A percentile compares a stretch with the other conserved stretches of the same genome.
Evolutionary conservation across 2,888 invertebrate species (phyloP).

Genomic region (Blastobasis lacticolella): DNA sequence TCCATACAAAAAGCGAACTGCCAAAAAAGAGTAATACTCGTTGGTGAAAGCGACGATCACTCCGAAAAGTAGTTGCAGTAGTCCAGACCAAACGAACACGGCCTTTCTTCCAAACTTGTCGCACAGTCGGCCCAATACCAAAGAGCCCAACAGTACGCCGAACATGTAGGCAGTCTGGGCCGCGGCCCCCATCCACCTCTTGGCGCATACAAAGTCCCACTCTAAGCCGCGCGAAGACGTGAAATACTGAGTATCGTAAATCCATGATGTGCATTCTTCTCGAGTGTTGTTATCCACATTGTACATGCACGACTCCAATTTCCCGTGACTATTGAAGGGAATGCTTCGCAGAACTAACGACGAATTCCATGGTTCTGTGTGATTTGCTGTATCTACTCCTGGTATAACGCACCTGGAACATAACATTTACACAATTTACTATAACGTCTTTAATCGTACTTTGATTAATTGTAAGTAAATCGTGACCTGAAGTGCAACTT

Average conservation of each 20-base stretch:
- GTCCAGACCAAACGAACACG: slow-evolving; percentile 84
- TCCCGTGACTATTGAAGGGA: slow-evolving; percentile 72
- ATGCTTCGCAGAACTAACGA: slow-evolving; percentile 69
- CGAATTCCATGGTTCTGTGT: slow-evolving; percentile 71
- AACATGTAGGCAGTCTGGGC: slow-evolving; percentile 88
- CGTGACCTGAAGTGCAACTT: too few relatives aligned
- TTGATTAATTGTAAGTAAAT: too few relatives aligned
- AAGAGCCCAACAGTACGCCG: slow-evolving; percentile 86
- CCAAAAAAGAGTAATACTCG: slow-evolving; percentile 81
- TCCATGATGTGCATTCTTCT: slow-evolving; percentile 71
- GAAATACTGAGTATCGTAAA: slow-evolving; percentile 83
- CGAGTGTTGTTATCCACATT: slow-evolving; percentile 52
- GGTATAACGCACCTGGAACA: slow-evolving; percentile 74
- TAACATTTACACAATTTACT: slow-evolving; percentile 3
- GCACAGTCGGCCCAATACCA: slow-evolving; percentile 84
- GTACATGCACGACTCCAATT: slow-evolving; percentile 78
- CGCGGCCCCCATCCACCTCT: slow-evolving; percentile 87
- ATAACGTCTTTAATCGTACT: too few relatives aligned
- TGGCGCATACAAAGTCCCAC: slow-evolving; percentile 87
- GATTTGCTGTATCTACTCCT: slow-evolving; percentile 69
- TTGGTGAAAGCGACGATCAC: slow-evolving; percentile 84
- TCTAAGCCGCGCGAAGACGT: slow-evolving; percentile 84
- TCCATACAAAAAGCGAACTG: slow-evolving; percentile 81
- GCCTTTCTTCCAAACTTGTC: slow-evolving; percentile 87
- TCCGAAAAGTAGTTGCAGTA: slow-evolving; percentile 80